A percentile compares a stretch with the other conserved stretches of the same genome.
These are phyloP conservation scores for Drosophila ustulata DNA, from an alignment of 2,888 invertebrate species.

Conservation along the genomic window DNA sequence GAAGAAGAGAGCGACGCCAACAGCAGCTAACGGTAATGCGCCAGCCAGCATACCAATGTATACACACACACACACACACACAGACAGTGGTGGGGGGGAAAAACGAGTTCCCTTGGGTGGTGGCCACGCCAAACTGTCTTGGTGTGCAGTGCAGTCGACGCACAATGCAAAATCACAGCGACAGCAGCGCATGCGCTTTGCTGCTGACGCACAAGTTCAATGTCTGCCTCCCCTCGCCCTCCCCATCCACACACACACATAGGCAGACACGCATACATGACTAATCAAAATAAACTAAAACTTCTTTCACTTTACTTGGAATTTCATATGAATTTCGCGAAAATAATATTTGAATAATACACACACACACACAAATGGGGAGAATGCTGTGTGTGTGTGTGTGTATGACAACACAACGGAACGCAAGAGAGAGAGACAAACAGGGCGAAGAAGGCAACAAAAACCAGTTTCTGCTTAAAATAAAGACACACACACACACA, in stretches of 20 bases:
- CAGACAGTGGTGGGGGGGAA: conserved; percentile 30
- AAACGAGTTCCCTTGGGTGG: conserved; percentile 74
- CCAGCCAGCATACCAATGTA: conserved; percentile 40
- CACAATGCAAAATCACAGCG: conserved; percentile 43
- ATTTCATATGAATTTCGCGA: conserved; percentile 65
- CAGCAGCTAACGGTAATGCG: conserved; percentile 58
- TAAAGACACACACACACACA: conserved; percentile 57
- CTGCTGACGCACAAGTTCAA: conserved; percentile 61
- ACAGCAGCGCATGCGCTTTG: conserved; percentile 59
- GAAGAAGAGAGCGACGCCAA: conserved; percentile 63
- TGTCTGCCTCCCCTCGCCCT: conserved; percentile 27
- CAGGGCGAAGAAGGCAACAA: conserved; percentile 54
- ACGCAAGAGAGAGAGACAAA: conserved; percentile 13
- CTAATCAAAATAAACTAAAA: conserved; percentile 52
- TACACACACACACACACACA: conserved; percentile 11
- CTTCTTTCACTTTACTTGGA: conserved; percentile 66
- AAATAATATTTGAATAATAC: conserved; percentile 69
- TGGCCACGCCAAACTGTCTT: conserved; percentile 48
- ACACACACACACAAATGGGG: conserved; percentile 7
- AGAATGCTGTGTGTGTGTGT: conserved; percentile 20
- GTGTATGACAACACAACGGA: conserved; percentile 70
- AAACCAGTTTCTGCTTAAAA: conserved; percentile 79
- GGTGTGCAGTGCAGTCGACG: conserved; percentile 18
- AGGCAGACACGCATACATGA: conserved; percentile 37
- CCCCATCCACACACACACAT: background rate